Evolutionary conservation across 2,797 vertebrate genomes (phyloP), one percentile per base, ranked within the genome.

Genomic region (Sciurus carolinensis): DNA sequence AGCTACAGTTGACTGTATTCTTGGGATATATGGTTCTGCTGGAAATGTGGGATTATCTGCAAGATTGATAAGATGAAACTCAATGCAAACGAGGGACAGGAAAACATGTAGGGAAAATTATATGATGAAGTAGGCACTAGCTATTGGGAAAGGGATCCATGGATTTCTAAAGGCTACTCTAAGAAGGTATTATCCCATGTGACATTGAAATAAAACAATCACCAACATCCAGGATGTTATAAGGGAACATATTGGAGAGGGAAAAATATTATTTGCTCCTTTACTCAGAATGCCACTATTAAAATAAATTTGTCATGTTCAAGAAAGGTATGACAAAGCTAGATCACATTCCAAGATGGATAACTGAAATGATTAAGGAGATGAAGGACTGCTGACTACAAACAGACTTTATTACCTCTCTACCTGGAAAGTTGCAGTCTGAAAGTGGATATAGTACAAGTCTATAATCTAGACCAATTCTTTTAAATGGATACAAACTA

Each of bases 251-350:
- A 64, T 28, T 72, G 64, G 57, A 85, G 95, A 73, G 6, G 26
- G 76, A 69, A 95, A 54, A 85, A 69, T 59, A 71, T 39, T 81
- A 59, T 91, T 94, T 96, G 5, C 33, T 17, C 13, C 15, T 91
- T 80, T 77, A 71, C 18, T 90, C 44, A 1, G 18, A 94, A 90
- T 30, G 24, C 5, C 24, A 87, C 15, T 28, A 15, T 77, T n/a
- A 22, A 92, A 87, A 17, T 24, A 91, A 66, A 50, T 47, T 92
- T 84, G 47, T 82, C 36, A 73, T 17, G 47, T 64, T 87, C 30
- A 85, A 69, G 72, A 81, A 90, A 73, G 26, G 1, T 44, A 24
- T 67, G 13, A 87, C 30, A 10, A 87, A 95, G 22, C 7, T 87
- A 69, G 47, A 71, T 6, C 64, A 82, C 75, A 1, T 57, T 69